A percentile compares a stretch with the other conserved stretches of the same genome.
Evolutionary conservation across 2,113 vertebrate genomes (phyloP).

Genomic region (Lophura nycthemera): DNA sequence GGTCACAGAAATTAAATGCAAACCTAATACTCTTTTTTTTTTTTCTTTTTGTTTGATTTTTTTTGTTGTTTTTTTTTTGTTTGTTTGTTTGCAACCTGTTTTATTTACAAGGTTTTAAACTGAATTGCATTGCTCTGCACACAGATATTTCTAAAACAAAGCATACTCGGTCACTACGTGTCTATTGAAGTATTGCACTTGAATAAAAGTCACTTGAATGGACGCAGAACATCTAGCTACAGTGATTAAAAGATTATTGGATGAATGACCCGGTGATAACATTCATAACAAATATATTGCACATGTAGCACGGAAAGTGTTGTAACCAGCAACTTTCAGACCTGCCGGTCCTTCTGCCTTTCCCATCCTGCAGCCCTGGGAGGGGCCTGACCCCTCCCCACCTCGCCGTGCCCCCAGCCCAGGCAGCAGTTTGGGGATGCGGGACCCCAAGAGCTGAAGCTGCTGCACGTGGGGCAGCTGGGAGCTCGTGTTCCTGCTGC

Average conservation of each 20-base stretch:
- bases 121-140: constrained; percentile 80
- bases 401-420: background rate
- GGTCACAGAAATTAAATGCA: constrained; percentile 91
- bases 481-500: constrained; percentile 59
- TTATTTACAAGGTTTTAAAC: constrained; percentile 87
- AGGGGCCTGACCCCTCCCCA: constrained; percentile 34
- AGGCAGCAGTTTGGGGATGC: background rate
- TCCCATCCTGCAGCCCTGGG: constrained; percentile 56
- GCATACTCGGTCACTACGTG: constrained; percentile 82
- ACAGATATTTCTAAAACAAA: constrained; percentile 83
- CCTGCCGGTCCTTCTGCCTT: constrained; percentile 12
- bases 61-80: constrained; percentile 35
- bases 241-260: constrained; percentile 74
- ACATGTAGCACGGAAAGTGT: constrained; percentile 79
- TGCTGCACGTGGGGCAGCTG: constrained; percentile 24
- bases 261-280: constrained; percentile 76
- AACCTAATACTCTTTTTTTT: constrained; percentile 81
- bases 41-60: constrained; percentile 59
- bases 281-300: constrained; percentile 87
- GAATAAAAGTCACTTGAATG: constrained; percentile 82
- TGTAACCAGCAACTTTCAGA: constrained; percentile 32
- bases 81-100: constrained; percentile 70
- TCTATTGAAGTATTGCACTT: constrained; percentile 88
- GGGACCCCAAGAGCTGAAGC: constrained; percentile 9
- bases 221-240: constrained; percentile 81